Conservation (phyloP, 2,888 invertebrate genomes). For the Meiosimyza decipiens region DNA sequence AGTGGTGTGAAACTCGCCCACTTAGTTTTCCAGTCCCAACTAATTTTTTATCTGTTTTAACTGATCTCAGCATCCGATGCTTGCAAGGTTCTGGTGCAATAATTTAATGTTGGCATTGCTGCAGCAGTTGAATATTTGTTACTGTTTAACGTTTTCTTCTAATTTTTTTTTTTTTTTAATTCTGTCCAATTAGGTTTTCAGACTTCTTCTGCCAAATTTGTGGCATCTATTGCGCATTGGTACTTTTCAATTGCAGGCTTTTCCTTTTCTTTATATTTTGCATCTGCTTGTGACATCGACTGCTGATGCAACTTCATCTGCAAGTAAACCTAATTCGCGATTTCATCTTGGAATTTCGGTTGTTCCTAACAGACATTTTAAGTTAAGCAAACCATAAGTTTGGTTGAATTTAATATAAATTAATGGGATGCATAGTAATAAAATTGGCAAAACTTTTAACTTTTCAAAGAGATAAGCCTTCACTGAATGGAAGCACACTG, state of each 20-base stretch:
- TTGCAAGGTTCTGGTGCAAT: not conserved
- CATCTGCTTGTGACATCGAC: slow-evolving; percentile 19
- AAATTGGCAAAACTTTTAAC: too few relatives aligned
- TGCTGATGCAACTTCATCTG: not conserved
- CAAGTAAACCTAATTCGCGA: slow-evolving; percentile 10
- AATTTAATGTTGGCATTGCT: slow-evolving; percentile 9
- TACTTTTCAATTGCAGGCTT: not conserved
- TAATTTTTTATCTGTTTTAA: not conserved
- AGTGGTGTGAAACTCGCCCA: slow-evolving; percentile 20
- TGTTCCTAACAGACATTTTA: not conserved
- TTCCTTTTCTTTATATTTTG: slow-evolving; percentile 10
- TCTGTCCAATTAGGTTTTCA: too few relatives aligned
- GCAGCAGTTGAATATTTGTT: slow-evolving; percentile 18
- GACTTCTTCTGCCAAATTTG: not conserved
- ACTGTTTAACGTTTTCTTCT: slow-evolving; percentile 10
- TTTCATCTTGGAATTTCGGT: not conserved
- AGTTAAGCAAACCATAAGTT: too few relatives aligned
- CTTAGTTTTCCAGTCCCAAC: not conserved
- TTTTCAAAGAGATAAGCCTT: too few relatives aligned
- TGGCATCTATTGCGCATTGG: not conserved
- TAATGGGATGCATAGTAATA: too few relatives aligned
- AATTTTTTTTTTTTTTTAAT: not conserved
- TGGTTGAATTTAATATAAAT: too few relatives aligned
- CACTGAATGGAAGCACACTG: not conserved
- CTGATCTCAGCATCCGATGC: not conserved